phyloP scores from a whole-genome alignment of 2,797 vertebrate species.

The Oreonectes daqikongensis region DNA sequence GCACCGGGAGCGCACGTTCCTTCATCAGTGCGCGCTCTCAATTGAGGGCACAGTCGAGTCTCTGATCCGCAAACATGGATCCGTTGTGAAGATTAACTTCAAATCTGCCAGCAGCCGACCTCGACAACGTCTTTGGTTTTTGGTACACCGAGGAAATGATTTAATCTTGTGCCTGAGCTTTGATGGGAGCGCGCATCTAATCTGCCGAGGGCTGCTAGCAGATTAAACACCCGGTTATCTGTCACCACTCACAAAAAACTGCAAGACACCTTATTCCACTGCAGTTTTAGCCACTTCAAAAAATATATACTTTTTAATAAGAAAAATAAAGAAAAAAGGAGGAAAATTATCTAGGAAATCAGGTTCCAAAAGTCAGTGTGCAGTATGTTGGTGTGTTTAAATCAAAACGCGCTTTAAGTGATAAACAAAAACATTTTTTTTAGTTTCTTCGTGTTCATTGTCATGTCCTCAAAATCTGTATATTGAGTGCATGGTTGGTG shows the following conservation, averaged over 20 bases:
- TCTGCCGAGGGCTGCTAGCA: slow-evolving; percentile 75
- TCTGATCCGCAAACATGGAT: slow-evolving; percentile 80
- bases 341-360: neutral
- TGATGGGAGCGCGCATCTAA: slow-evolving; percentile 78
- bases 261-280: slow-evolving; percentile 36
- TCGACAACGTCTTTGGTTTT: slow-evolving; percentile 77
- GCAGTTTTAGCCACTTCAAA: slow-evolving; percentile 43
- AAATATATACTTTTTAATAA: neutral
- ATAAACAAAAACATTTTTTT: neutral
- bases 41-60: slow-evolving; percentile 72
- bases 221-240: slow-evolving; percentile 64
- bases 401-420: neutral
- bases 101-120: slow-evolving; percentile 79
- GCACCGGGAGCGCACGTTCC: slow-evolving; percentile 45
- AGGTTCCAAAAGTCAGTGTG: neutral
- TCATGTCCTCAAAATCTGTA: neutral
- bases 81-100: slow-evolving; percentile 80
- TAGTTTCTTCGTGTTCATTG: neutral
- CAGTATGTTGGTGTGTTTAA: neutral
- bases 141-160: slow-evolving; percentile 80
- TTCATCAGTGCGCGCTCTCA: slow-evolving; percentile 68
- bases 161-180: slow-evolving; percentile 77
- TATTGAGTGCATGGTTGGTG: neutral
- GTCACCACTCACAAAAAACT: slow-evolving; percentile 27
- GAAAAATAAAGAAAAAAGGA: neutral